phyloP scores from a whole-genome alignment of 2,113 vertebrate species.

The Bucco capensis region DNA sequence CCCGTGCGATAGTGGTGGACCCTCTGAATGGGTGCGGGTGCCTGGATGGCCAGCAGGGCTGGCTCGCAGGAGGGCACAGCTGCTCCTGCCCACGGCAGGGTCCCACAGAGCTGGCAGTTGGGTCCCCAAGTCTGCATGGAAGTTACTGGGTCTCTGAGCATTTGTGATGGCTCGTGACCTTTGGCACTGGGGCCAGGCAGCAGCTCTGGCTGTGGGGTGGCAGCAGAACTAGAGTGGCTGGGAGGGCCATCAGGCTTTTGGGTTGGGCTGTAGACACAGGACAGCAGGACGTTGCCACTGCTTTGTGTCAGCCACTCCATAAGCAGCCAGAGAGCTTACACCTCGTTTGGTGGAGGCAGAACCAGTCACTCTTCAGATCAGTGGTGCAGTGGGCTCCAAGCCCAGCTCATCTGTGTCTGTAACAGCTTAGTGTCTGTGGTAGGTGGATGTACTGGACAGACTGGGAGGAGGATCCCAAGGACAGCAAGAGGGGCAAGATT shows the following conservation, averaged over 20 bases:
- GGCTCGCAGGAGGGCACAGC: fast-evolving
- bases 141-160: fast-evolving
- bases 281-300: neutral
- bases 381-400: neutral
- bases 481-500: constrained; percentile 93
- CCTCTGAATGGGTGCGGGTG: constrained; percentile 90
- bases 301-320: neutral
- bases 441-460: constrained; percentile 99
- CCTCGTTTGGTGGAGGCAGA: neutral
- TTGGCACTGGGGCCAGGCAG: neutral
- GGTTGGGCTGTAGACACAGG: neutral
- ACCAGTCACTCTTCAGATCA: neutral
- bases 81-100: neutral
- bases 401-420: fast-evolving
- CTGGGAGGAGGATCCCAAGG: constrained; percentile 97
- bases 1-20: constrained; percentile 93
- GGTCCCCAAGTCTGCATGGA: fast-evolving
- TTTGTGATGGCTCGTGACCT: fast-evolving
- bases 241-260: fast-evolving
- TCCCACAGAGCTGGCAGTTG: neutral
- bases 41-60: neutral
- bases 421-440: neutral
- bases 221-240: fast-evolving
- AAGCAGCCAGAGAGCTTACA: neutral
- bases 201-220: fast-evolving